Evolutionary conservation across 2,888 invertebrate species (phyloP).

Genomic region (Chamaedrilus cognettii): DNA sequence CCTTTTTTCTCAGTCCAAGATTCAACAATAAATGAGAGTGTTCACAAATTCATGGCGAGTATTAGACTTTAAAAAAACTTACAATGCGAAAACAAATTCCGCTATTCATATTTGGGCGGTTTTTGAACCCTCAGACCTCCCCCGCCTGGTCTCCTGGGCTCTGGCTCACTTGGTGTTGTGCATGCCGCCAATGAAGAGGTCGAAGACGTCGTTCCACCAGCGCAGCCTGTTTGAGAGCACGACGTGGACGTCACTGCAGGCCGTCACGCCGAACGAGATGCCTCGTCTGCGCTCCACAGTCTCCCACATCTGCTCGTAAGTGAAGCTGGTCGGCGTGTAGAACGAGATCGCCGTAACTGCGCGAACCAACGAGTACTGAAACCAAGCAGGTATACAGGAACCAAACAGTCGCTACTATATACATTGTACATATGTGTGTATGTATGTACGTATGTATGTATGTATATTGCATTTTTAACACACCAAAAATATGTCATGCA

Average conservation of each 20-base stretch:
- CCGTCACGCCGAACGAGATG: conserved; percentile 19
- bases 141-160: conserved; percentile 13
- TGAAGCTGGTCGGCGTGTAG: conserved; percentile 13
- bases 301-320: conserved; percentile 23
- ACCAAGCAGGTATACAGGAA: neutral
- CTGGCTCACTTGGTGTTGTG: conserved; percentile 11
- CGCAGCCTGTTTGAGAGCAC: conserved; percentile 14
- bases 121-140: conserved; percentile 5
- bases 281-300: conserved; percentile 12
- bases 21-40: too few species aligned
- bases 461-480: too few species aligned
- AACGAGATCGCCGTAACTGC: conserved; percentile 16
- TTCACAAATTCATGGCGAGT: too few species aligned
- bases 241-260: conserved; percentile 25
- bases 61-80: too few species aligned
- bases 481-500: too few species aligned
- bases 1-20: too few species aligned
- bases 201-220: conserved; percentile 11
- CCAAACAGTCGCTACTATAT: neutral
- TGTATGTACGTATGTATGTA: too few species aligned
- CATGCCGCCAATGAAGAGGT: conserved; percentile 19
- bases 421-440: too few species aligned
- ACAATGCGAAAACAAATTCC: too few species aligned
- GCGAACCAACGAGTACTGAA: neutral
- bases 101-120: too few species aligned